phyloP scores from a whole-genome alignment of 2,113 vertebrate genomes.

The Ailuropoda melanoleuca region DNA sequence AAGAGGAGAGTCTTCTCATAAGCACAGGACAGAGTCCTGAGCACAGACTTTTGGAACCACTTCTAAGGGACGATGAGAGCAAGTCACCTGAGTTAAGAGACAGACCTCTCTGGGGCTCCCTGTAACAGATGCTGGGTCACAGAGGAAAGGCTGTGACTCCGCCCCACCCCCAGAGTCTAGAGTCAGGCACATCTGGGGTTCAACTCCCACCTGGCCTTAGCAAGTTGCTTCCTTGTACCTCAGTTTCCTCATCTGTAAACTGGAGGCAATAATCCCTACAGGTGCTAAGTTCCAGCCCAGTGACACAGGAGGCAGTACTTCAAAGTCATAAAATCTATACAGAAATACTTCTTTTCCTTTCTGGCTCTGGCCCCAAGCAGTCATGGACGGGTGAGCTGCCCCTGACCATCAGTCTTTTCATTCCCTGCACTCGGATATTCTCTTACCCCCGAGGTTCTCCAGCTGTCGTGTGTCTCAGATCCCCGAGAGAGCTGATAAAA shows the following conservation, averaged over 20 bases:
- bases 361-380: not conserved
- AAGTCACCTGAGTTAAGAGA: not conserved
- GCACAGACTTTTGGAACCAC: not conserved
- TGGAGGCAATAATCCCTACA: not conserved
- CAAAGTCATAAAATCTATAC: not conserved
- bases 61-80: not conserved
- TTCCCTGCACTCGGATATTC: not conserved
- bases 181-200: not conserved
- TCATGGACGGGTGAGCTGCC: not conserved
- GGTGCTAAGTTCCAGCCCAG: not conserved
- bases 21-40: not conserved
- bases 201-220: not conserved
- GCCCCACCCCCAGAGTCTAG: not conserved
- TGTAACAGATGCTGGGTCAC: not conserved
- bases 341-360: not conserved
- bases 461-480: not conserved
- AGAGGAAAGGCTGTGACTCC: not conserved
- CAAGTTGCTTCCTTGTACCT: not conserved
- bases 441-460: not conserved
- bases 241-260: not conserved
- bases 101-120: not conserved
- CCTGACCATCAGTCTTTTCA: too few species aligned
- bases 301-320: not conserved
- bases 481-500: not conserved
- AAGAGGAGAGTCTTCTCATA: not conserved